A percentile compares a stretch with the other conserved stretches of the same genome.
These are phyloP conservation scores for Lytechinus pictus DNA, from an alignment of 35 echinoderm and acorn worm genomes.

Conservation along the genomic window DNA sequence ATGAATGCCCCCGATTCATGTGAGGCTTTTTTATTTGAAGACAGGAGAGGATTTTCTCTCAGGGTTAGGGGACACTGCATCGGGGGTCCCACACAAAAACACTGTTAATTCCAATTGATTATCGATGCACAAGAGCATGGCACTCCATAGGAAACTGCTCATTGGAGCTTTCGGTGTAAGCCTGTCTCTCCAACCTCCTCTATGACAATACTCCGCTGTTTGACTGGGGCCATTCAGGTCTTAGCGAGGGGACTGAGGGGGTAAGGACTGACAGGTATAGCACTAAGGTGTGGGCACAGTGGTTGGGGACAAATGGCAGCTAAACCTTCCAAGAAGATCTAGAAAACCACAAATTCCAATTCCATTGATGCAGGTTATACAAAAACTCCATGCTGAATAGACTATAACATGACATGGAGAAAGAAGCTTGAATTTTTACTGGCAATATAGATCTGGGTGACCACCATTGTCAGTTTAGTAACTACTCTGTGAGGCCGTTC, in stretches of 20 bases:
- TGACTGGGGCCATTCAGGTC: background rate
- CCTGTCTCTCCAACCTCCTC: background rate
- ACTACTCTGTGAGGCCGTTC: background rate
- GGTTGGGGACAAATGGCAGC: background rate
- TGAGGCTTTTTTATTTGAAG: background rate
- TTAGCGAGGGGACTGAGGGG: background rate
- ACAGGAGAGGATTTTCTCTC: background rate
- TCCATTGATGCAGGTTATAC: background rate
- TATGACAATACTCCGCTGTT: background rate
- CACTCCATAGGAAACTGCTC: background rate
- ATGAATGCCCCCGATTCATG: background rate
- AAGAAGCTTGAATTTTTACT: background rate
- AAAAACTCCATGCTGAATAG: background rate
- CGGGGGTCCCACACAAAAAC: background rate
- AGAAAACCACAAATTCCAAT: background rate
- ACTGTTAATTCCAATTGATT: constrained; percentile 42
- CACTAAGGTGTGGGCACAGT: background rate
- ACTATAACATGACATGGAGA: background rate
- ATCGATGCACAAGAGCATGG: constrained; percentile 21
- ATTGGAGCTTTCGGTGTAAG: constrained; percentile 9
- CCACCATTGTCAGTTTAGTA: background rate
- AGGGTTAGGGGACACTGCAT: constrained; percentile 2
- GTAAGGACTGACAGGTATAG: background rate
- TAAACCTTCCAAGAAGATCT: background rate
- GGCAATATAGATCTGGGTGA: background rate